A percentile compares a stretch with the other conserved stretches of the same genome.
phyloP scores from a whole-genome alignment of 2,797 vertebrate species.

The Sebastes kiyomatsui region DNA sequence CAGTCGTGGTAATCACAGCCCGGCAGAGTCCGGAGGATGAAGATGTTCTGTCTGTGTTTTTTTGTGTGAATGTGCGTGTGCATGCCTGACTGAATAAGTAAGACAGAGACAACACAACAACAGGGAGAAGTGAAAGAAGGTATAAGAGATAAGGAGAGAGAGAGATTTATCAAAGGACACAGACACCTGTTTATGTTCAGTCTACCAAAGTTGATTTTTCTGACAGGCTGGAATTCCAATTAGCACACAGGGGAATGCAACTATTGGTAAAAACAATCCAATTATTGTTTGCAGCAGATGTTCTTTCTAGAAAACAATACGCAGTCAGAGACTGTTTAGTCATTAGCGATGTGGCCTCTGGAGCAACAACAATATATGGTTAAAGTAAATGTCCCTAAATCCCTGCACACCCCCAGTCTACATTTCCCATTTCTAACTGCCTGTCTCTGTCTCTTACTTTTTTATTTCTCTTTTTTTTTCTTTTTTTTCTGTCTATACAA shows the following conservation, averaged over 20 bases:
- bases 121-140: neutral
- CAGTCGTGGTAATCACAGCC: slow-evolving; percentile 26
- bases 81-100: neutral
- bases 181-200: slow-evolving; percentile 61
- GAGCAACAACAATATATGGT: slow-evolving; percentile 42
- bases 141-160: neutral
- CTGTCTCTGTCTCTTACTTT: neutral
- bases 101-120: neutral
- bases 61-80: neutral
- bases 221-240: slow-evolving; percentile 65
- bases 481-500: neutral
- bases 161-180: slow-evolving; percentile 39
- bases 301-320: slow-evolving; percentile 56
- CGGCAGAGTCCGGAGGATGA: slow-evolving; percentile 14
- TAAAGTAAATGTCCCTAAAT: slow-evolving; percentile 35
- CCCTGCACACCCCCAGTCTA: neutral
- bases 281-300: slow-evolving; percentile 73
- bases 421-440: slow-evolving; percentile 14
- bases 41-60: neutral
- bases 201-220: slow-evolving; percentile 58
- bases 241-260: slow-evolving; percentile 55
- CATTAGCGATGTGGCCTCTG: slow-evolving; percentile 41
- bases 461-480: neutral
- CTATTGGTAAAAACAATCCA: slow-evolving; percentile 63
- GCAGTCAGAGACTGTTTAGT: slow-evolving; percentile 37